Evolutionary conservation across 2,113 vertebrate genomes (phyloP).

Genomic region (Erythrocercus mccallii): DNA sequence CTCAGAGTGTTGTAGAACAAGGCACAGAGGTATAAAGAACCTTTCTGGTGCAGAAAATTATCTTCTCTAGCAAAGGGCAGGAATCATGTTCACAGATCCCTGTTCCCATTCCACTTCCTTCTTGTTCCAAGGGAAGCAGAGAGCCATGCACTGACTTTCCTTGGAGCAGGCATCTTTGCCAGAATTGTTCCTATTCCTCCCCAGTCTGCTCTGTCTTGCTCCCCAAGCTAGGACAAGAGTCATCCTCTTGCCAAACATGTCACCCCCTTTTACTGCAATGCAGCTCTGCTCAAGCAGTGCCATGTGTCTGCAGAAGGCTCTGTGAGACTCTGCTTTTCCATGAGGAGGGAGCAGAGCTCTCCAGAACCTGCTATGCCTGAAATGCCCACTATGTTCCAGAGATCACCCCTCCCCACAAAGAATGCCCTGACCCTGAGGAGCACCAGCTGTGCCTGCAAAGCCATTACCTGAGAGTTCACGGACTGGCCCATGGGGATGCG

Average conservation of each 20-base stretch:
- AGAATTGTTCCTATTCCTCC: background rate
- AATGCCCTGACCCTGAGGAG: background rate
- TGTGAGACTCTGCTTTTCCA: background rate
- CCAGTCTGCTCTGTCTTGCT: background rate
- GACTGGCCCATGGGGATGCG: slow-evolving; percentile 97
- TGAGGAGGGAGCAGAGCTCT: background rate
- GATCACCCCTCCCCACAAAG: background rate
- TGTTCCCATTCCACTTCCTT: background rate
- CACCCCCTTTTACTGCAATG: background rate
- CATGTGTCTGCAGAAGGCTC: background rate
- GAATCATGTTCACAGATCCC: background rate
- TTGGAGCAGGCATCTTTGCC: background rate
- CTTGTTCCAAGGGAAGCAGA: background rate
- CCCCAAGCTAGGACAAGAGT: background rate
- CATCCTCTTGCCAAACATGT: background rate
- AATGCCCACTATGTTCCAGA: background rate
- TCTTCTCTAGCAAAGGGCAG: background rate
- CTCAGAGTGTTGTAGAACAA: background rate
- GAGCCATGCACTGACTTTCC: background rate
- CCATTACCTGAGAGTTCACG: slow-evolving; percentile 95
- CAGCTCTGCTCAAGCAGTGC: background rate
- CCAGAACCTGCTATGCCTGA: background rate
- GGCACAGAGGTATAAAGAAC: background rate
- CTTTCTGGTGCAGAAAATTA: background rate
- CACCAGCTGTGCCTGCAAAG: background rate